Evolutionary conservation across 2,113 vertebrate species (phyloP).

Genomic region (Haliaeetus leucogaster): DNA sequence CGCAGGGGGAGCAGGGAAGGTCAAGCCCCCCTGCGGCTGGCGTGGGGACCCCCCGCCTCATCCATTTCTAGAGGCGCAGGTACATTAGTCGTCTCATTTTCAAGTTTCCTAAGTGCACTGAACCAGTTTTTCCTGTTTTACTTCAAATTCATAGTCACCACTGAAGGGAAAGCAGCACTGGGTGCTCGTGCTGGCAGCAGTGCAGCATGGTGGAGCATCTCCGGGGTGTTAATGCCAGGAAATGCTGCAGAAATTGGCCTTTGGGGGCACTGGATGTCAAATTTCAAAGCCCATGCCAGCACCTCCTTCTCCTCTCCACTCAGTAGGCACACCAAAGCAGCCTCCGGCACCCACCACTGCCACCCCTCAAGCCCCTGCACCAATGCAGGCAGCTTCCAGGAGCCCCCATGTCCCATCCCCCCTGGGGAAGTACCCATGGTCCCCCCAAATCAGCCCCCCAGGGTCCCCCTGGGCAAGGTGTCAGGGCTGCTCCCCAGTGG

Average conservation of each 20-base stretch:
- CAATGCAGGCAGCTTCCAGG: neutral
- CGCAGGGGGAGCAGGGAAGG: neutral
- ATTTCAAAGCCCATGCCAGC: accelerated
- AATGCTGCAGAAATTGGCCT: neutral
- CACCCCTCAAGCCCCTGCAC: accelerated
- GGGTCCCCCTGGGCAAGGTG: neutral
- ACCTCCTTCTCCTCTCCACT: neutral
- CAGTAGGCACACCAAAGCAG: accelerated
- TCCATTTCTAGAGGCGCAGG: neutral
- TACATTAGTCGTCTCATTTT: neutral
- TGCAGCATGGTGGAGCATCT: neutral
- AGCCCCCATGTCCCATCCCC: accelerated
- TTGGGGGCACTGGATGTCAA: neutral
- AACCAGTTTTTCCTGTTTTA: conserved; percentile 66
- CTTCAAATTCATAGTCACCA: neutral
- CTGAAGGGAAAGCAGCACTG: accelerated
- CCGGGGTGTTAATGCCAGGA: accelerated
- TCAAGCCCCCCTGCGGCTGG: neutral
- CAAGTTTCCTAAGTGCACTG: conserved; percentile 17
- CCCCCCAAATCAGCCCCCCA: neutral
- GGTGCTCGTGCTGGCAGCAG: accelerated
- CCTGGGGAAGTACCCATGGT: accelerated
- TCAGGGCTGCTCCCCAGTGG: neutral
- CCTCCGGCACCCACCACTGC: neutral
- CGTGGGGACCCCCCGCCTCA: neutral